Percentiles rank a stretch among this genome's conserved stretches.
phyloP scores from a whole-genome alignment of 53 echinoderm and acorn worm species.

The Pentamera pediparva region DNA sequence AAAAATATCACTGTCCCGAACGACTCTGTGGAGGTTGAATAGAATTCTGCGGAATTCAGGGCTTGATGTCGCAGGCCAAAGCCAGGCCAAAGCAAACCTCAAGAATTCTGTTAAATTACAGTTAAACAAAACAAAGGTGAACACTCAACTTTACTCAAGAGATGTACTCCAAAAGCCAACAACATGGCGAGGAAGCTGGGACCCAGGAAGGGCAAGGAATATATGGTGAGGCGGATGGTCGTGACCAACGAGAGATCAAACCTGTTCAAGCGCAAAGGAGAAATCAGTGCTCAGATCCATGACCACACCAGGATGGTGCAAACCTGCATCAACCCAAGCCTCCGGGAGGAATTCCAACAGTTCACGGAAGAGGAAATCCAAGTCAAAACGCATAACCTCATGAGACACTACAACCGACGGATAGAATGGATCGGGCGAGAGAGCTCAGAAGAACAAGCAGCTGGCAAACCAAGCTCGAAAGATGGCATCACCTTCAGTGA shows the following conservation, averaged over 20 bases:
- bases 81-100: no score
- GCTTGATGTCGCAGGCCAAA: no score
- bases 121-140: no score
- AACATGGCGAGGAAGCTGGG: not conserved
- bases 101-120: no score
- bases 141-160: not conserved
- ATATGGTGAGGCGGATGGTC: not conserved
- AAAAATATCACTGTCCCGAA: no score
- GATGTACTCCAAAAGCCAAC: not conserved
- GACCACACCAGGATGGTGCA: not conserved
- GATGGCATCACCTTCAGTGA: not conserved
- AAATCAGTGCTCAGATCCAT: not conserved
- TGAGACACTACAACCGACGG: not conserved
- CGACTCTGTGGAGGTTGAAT: no score
- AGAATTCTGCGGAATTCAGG: no score
- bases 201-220: not conserved
- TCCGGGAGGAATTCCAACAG: no score
- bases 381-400: no score
- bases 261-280: not conserved
- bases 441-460: not conserved
- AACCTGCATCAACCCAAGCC: no score
- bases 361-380: no score
- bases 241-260: not conserved
- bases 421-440: not conserved
- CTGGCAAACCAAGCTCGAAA: not conserved